Percentiles rank a stretch among this genome's conserved stretches.
phyloP scores from a whole-genome alignment of 2,797 vertebrate species.

The Premnoplex brunnescens region DNA sequence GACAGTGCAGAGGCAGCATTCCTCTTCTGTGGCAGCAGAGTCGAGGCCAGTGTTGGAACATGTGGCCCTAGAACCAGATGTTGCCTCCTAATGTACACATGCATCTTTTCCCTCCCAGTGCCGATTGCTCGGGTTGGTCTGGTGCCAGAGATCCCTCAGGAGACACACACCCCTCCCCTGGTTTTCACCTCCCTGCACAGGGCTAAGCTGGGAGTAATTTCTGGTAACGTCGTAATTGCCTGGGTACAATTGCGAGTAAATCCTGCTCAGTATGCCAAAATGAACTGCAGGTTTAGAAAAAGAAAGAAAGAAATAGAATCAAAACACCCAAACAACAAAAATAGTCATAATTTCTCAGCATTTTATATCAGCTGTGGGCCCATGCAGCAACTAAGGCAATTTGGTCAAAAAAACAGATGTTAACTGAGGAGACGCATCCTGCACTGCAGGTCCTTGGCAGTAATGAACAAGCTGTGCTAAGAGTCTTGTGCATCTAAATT shows the following conservation, averaged over 20 bases:
- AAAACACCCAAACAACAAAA: slow-evolving; percentile 21
- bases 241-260: not conserved
- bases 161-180: not conserved
- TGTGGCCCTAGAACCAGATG: not conserved
- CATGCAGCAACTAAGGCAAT: slow-evolving; percentile 36
- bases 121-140: not conserved
- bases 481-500: not conserved
- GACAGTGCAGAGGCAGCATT: not conserved
- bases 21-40: not conserved
- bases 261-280: not conserved
- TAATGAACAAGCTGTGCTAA: slow-evolving; percentile 11
- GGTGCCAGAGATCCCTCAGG: not conserved
- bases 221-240: not conserved
- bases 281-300: not conserved
- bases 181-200: not conserved
- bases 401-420: slow-evolving; percentile 58
- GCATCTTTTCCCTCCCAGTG: not conserved
- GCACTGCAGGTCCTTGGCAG: slow-evolving; percentile 48
- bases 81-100: not conserved
- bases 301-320: not conserved
- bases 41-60: not conserved
- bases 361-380: slow-evolving; percentile 54
- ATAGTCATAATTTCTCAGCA: slow-evolving; percentile 30
- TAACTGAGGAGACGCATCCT: slow-evolving; percentile 40
- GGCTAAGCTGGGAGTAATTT: not conserved